A percentile compares a stretch with the other conserved stretches of the same genome.
These are phyloP conservation scores for Euzophera pinguis DNA, from an alignment of 2,888 invertebrate species.

Conservation along the genomic window DNA sequence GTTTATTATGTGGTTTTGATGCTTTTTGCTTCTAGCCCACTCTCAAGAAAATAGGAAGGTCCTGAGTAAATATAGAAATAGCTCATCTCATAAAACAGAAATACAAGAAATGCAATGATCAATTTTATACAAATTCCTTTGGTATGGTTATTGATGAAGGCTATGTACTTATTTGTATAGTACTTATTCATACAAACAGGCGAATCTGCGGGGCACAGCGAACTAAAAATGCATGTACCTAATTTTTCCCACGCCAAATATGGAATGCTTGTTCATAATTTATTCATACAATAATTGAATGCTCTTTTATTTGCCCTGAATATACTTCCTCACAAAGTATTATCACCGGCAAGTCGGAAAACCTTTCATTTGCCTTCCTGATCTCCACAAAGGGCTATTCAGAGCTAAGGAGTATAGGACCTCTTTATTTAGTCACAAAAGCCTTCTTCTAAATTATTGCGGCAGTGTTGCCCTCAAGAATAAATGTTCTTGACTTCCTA, in stretches of 20 bases:
- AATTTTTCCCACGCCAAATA: no score
- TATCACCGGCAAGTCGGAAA: constrained; percentile 23
- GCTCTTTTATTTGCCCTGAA: constrained; percentile 5
- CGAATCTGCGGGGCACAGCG: no score
- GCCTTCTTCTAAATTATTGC: constrained; percentile 10
- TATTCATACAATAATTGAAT: not conserved
- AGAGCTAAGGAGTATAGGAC: constrained; percentile 7
- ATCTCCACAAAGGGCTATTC: constrained; percentile 21
- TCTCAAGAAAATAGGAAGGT: no score
- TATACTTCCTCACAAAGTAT: constrained; percentile 12
- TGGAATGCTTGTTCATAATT: not conserved
- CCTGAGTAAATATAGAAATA: no score
- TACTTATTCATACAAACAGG: no score
- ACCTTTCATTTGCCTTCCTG: constrained; percentile 26
- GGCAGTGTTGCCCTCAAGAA: not conserved
- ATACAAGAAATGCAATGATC: no score
- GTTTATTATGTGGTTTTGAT: no score
- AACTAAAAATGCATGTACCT: not conserved
- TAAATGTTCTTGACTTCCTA: constrained; percentile 5
- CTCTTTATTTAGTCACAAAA: constrained; percentile 14
- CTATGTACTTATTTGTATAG: no score
- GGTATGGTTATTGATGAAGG: no score
- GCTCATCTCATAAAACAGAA: no score
- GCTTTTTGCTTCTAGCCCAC: no score
- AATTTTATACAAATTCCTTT: no score